Conservation (phyloP, 64 coral and sea anemone species). For the Cladopsammia gracilis region DNA sequence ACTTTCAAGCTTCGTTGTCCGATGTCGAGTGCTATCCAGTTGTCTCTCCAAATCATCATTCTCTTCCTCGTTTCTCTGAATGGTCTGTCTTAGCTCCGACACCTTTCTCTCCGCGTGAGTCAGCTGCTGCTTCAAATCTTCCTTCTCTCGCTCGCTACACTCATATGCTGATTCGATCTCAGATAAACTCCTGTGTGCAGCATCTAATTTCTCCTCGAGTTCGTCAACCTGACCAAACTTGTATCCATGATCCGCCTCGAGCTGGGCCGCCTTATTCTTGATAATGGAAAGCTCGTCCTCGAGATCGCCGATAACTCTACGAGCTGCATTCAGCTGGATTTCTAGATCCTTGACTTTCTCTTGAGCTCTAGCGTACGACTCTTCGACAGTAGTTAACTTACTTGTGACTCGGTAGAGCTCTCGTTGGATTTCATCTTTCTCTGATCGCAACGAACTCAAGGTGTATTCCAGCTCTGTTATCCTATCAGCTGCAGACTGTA, state of each 20-base stretch:
- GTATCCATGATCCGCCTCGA: conserved; percentile 81
- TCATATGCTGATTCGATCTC: conserved; percentile 87
- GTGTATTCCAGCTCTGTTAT: conserved; percentile 74
- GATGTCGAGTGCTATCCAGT: conserved; percentile 66
- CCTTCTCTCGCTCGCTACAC: conserved; percentile 87
- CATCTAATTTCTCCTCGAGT: conserved; percentile 82
- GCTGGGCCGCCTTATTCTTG: conserved; percentile 75
- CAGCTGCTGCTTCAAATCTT: conserved; percentile 89
- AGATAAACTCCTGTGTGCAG: conserved; percentile 76
- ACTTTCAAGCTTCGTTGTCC: conserved; percentile 78
- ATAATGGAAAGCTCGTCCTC: conserved; percentile 81
- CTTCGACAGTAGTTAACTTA: conserved; percentile 80
- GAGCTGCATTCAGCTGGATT: conserved; percentile 72
- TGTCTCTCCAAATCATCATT: conserved; percentile 88
- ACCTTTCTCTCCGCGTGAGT: conserved; percentile 90
- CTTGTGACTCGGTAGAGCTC: conserved; percentile 80
- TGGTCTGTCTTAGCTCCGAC: conserved; percentile 68
- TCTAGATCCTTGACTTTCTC: conserved; percentile 87
- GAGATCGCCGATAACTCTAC: conserved; percentile 73
- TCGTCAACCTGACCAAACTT: conserved; percentile 65
- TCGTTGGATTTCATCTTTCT: conserved; percentile 86
- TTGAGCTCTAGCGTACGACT: conserved; percentile 84
- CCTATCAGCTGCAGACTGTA: conserved; percentile 64
- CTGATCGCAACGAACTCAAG: conserved; percentile 45
- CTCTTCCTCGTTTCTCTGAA: conserved; percentile 92